Base-by-base conservation (phyloP, 2,113 vertebrate species). In the Paratilapia polleni region DNA sequence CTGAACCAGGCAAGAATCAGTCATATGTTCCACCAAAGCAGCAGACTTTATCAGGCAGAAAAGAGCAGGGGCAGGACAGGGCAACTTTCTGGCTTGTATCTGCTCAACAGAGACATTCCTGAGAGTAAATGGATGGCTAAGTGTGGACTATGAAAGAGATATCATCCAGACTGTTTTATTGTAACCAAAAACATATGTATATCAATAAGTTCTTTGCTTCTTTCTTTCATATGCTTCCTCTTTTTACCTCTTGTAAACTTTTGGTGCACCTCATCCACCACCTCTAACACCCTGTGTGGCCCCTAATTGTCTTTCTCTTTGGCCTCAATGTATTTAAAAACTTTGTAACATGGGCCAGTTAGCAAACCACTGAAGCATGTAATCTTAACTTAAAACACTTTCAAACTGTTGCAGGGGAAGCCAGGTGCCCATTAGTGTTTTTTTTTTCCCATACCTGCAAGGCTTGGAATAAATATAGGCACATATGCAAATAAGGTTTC, bases 41-140 rank as follows among this genome's bases (percentile, higher is more conserved):
- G 78, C 57, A 87, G 87, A 83, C 85, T 91, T 94, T 94, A 93
- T 94, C 92, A 91, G 88, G 93, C 88, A 92, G 85, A 92, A 90
- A 88, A 89, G 85, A 92, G 84, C 77, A 85, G 87, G 66, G 78
- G 57, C 90, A 87, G 82, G 82, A 61, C 79, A 80, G 90, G 88
- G 88, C 87, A 87, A 66, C 61, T 81, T 84, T 85, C 86, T 85
- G 91, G 77, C 87, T 91, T 82, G 78, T 87, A 86, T 93, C 91
- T 86, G 59, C 75, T 87, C 79, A 90, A 87, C 81, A 89, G 77
- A 91, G 86, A 93, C 84, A 92, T 92, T 93, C 90, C 87, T 90
- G 78, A 81, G 63, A 91, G 38, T 75, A 87, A 92, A 89, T 85
- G 77, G 75, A 80, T 85, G 77, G 66, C 84, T 86, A 34, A 76